Evolutionary conservation across 2,797 vertebrate genomes (phyloP).

Genomic region (Clarias pachynema): DNA sequence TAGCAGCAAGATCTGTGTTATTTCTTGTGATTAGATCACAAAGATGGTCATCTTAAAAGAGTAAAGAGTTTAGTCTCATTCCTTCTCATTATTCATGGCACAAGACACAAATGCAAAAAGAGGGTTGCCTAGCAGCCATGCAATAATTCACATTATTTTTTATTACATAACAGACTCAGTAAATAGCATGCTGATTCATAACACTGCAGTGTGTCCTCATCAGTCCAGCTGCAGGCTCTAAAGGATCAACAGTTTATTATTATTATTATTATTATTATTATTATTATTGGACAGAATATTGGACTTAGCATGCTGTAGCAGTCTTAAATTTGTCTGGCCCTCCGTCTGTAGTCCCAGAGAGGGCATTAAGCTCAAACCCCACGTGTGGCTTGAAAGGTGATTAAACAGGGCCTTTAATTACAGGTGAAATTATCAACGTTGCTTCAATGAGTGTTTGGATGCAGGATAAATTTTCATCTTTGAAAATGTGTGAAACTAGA

Average conservation of each 20-base stretch:
- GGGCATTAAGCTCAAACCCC: conserved; percentile 40
- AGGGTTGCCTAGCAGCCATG: conserved; percentile 19
- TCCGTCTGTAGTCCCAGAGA: conserved; percentile 44
- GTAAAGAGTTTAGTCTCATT: background rate
- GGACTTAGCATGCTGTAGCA: background rate
- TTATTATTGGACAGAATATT: background rate
- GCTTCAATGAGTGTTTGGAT: conserved; percentile 22
- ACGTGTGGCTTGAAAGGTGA: conserved; percentile 41
- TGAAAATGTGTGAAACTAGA: background rate
- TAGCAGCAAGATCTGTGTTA: background rate
- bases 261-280: conserved; percentile 2
- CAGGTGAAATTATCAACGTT: conserved; percentile 31
- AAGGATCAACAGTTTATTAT: background rate
- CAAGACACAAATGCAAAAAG: background rate
- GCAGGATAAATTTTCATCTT: background rate
- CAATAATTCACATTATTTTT: conserved; percentile 18
- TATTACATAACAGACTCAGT: conserved; percentile 28
- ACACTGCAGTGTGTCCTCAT: conserved; percentile 17
- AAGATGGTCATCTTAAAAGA: background rate
- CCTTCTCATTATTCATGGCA: background rate
- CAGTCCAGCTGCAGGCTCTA: conserved; percentile 5
- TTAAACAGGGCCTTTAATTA: conserved; percentile 54
- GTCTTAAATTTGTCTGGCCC: conserved; percentile 16
- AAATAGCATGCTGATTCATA: conserved; percentile 35
- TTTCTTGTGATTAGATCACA: background rate